A percentile compares a stretch with the other conserved stretches of the same genome.
Evolutionary conservation across 2,888 invertebrate species (phyloP).

Genomic region (Polydrusus tereticollis): DNA sequence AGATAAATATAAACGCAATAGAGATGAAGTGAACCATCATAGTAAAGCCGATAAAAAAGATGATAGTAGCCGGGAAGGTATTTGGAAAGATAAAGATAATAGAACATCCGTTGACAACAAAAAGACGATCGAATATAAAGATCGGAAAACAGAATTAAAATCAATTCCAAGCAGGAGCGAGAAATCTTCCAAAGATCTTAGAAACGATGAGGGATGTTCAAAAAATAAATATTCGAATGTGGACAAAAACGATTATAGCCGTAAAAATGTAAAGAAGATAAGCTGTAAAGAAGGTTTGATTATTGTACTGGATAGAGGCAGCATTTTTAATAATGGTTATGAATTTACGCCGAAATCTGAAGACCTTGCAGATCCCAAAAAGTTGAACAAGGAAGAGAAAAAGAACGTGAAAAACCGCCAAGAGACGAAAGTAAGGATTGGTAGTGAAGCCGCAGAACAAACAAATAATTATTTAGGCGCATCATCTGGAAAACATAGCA

Average conservation of each 20-base stretch:
- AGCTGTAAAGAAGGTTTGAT: not conserved
- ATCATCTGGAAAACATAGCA: no score
- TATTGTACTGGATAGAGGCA: not conserved
- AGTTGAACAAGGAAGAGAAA: no score
- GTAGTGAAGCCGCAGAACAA: no score
- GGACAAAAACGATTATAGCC: not conserved
- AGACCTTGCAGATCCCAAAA: not conserved
- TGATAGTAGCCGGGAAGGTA: not conserved
- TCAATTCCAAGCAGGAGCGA: not conserved
- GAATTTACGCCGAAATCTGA: not conserved
- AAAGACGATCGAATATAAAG: not conserved
- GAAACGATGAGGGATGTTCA: not conserved
- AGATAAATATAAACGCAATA: not conserved
- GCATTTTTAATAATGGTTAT: not conserved
- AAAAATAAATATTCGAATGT: not conserved
- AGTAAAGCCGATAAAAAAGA: not conserved
- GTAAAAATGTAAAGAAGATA: not conserved
- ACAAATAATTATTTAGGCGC: no score
- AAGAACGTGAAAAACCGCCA: no score
- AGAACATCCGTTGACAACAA: not conserved
- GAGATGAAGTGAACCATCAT: not conserved
- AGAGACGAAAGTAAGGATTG: no score
- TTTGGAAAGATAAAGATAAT: not conserved
- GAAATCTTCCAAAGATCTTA: not conserved
- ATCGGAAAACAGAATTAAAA: not conserved